Percentiles rank a stretch among this genome's conserved stretches.
phyloP scores from a whole-genome alignment of 1,140 invertebrate species.

The Andrena cerasifolii region DNA sequence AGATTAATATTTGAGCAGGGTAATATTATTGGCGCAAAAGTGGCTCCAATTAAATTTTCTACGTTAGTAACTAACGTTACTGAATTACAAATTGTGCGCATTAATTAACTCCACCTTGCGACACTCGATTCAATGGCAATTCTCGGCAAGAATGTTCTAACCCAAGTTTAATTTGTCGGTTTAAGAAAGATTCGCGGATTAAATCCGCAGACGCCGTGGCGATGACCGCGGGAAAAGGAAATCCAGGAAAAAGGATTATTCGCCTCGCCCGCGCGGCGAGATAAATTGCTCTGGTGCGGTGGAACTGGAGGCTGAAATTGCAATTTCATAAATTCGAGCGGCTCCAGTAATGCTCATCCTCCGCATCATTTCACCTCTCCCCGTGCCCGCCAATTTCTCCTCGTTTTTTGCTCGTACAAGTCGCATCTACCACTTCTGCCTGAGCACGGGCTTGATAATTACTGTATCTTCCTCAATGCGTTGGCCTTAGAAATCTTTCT shows the following conservation, averaged over 20 bases:
- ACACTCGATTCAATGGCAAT: too few relatives aligned
- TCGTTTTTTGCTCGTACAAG: not conserved
- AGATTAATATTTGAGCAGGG: too few relatives aligned
- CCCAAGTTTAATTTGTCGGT: not conserved
- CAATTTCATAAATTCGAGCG: conserved; percentile 76
- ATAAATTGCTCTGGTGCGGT: conserved; percentile 69
- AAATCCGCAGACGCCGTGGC: conserved; percentile 41
- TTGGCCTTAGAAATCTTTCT: conserved; percentile 21
- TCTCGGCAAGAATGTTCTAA: too few relatives aligned
- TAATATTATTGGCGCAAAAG: too few relatives aligned
- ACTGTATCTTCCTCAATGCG: not conserved
- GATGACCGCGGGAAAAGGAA: conserved; percentile 3
- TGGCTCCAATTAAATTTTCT: too few relatives aligned
- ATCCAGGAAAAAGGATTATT: conserved; percentile 47
- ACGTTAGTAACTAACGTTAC: too few relatives aligned
- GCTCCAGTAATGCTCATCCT: conserved; percentile 55
- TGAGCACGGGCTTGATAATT: conserved; percentile 44
- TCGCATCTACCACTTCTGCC: not conserved
- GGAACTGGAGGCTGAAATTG: conserved; percentile 70
- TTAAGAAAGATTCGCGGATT: conserved; percentile 29
- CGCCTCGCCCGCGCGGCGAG: conserved; percentile 53
- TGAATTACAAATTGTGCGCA: too few relatives aligned
- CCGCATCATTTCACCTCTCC: conserved; percentile 34
- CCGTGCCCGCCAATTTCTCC: not conserved
- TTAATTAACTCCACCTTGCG: too few relatives aligned